Base-by-base conservation (phyloP, 2,888 invertebrate genomes). In the Eilema griseolum region DNA sequence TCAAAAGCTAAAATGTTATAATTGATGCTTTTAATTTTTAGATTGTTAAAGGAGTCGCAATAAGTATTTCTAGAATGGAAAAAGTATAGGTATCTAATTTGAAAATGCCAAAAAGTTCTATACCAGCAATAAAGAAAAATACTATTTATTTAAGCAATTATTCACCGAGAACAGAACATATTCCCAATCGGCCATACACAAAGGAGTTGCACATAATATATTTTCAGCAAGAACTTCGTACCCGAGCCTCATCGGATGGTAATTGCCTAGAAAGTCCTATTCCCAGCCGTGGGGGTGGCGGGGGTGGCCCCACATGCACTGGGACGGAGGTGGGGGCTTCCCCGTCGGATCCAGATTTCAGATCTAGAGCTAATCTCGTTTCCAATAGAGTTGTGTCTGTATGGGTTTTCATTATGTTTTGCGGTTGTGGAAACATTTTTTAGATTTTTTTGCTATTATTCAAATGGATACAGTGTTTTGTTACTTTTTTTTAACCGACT, bases 241-340 rank as follows among this genome's bases (percentile, higher is more conserved):
- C 84, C 76, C 85, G 78, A 84, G 86, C 86, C 85, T 80, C 86
- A 76, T 70, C 77, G 88, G 85, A 88, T 90, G 90, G 92, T 93
- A 93, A 93, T 93, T 93, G 92, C 91, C 91, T 91, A 89, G 92
- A 89, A 92, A 89, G 90, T 90, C 91, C 90, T 86, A 88, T 89
- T 90, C 87, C 83, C 74, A 79, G 66, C 75, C 78, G 79, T 78
- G 75, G n/a, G n/a, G n/a, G n/a, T n/a, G n/a, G n/a, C n/a, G n/a
- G n/a, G n/a, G n/a, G n/a, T 73, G 67, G 70, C 84, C 75, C 83
- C 76, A 78, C 77, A 82, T 80, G 79, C 70, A 77, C 57, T 2
- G 57, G 16, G 24, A 68, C 76, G 65, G 72, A 75, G 59, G 16
- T 28, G 72, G 23, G 14, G 1, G 7, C n/a, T 59, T 78, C 75